These are phyloP conservation scores for Azorinus chamasolen DNA, from an alignment of 2,888 invertebrate genomes.

Conservation along the genomic window DNA sequence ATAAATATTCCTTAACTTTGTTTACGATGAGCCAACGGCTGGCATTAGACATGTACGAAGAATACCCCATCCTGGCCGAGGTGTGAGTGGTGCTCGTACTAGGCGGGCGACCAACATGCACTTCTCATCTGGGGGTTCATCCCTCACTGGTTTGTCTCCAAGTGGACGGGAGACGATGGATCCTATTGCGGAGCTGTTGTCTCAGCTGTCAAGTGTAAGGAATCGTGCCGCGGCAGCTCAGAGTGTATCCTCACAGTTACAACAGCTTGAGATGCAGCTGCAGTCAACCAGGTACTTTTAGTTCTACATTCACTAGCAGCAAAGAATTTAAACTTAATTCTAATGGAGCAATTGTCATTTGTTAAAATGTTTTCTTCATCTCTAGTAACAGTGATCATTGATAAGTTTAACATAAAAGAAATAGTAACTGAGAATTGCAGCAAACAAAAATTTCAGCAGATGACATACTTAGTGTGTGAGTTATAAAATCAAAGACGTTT, in stretches of 20 bases:
- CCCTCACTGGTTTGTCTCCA: conserved; percentile 93
- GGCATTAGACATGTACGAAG: conserved; percentile 90
- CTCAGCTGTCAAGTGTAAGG: conserved; percentile 97
- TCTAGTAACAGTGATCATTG: too few relatives aligned
- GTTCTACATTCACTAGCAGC: conserved; percentile 3
- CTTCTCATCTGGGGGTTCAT: conserved; percentile 94
- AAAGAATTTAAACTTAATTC: too few relatives aligned
- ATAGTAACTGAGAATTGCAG: too few relatives aligned
- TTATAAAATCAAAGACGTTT: too few relatives aligned
- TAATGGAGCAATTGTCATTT: too few relatives aligned
- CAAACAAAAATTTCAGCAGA: too few relatives aligned
- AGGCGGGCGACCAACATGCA: conserved; percentile 96
- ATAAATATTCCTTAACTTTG: conserved; percentile 8
- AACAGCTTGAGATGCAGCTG: conserved; percentile 97
- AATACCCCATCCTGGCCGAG: conserved; percentile 93
- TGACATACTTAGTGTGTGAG: too few relatives aligned
- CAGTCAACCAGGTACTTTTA: conserved; percentile 92
- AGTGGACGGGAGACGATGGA: conserved; percentile 97
- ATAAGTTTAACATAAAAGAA: too few relatives aligned
- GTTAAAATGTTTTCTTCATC: too few relatives aligned
- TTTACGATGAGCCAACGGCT: conserved; percentile 94
- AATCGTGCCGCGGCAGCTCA: conserved; percentile 87
- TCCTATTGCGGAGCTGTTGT: conserved; percentile 97
- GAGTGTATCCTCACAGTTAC: conserved; percentile 88
- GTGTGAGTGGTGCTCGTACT: conserved; percentile 91